A percentile compares a stretch with the other conserved stretches of the same genome.
Evolutionary conservation across 2,888 invertebrate species (phyloP).

Genomic region (Lypha dubia): DNA sequence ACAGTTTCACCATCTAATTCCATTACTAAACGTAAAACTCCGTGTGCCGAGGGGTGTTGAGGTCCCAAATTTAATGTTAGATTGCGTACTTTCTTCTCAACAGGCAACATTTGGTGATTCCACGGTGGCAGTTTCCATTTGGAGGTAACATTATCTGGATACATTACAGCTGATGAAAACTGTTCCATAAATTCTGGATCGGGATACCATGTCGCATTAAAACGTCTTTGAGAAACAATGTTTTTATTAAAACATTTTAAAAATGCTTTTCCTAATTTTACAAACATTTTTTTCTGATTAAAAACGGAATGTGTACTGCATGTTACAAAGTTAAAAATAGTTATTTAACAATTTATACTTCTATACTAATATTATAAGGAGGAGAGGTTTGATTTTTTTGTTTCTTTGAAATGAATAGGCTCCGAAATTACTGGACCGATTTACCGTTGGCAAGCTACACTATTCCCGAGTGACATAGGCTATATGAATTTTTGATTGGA

Average conservation of each 20-base stretch:
- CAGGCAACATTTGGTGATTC: slow-evolving; percentile 81
- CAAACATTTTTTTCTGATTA: slow-evolving; percentile 30
- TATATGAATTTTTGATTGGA: too few relatives aligned
- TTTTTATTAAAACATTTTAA: background rate
- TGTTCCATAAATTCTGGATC: slow-evolving; percentile 86
- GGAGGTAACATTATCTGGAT: slow-evolving; percentile 84
- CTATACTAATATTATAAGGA: too few relatives aligned
- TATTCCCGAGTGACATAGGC: too few relatives aligned
- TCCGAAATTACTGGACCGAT: too few relatives aligned
- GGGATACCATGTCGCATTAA: slow-evolving; percentile 84
- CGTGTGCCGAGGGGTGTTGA: slow-evolving; percentile 95
- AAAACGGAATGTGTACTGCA: slow-evolving; percentile 9
- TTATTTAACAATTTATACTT: too few relatives aligned
- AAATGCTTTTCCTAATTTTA: background rate
- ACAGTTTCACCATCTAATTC: slow-evolving; percentile 93
- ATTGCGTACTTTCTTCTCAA: slow-evolving; percentile 63
- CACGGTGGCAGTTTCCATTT: slow-evolving; percentile 87
- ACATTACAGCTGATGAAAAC: slow-evolving; percentile 85
- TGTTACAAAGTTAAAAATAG: background rate
- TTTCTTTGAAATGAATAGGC: too few relatives aligned
- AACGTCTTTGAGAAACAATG: background rate
- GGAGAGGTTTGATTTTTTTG: too few relatives aligned
- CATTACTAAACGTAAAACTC: slow-evolving; percentile 91
- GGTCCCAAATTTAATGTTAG: slow-evolving; percentile 91
- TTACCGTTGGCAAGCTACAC: too few relatives aligned